Evolutionary conservation across 1,140 invertebrate species (phyloP).

Genomic region (Streblospio benedicti): DNA sequence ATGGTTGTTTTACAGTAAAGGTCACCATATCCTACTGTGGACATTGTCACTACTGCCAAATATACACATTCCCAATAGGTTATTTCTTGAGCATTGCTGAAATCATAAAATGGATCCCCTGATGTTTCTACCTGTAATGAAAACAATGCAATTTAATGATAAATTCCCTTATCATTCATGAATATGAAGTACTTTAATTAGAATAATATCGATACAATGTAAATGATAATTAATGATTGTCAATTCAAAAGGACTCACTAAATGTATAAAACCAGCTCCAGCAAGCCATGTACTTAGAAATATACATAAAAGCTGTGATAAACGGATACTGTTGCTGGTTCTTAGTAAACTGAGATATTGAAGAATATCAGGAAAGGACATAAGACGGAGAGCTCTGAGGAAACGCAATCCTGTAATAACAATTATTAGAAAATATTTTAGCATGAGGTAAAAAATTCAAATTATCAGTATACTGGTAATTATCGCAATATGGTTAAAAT

Average conservation of each 20-base stretch:
- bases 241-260: too few relatives aligned
- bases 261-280: constrained; percentile 46
- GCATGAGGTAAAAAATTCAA: too few relatives aligned
- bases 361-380: constrained; percentile 58
- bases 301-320: constrained; percentile 38
- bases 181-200: too few relatives aligned
- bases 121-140: constrained; percentile 45
- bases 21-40: constrained; percentile 48
- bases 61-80: constrained; percentile 48
- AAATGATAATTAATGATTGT: too few relatives aligned
- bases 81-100: constrained; percentile 33
- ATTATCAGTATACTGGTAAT: too few relatives aligned
- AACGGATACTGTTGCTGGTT: constrained; percentile 42
- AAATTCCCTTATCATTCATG: too few relatives aligned
- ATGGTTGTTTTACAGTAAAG: constrained; percentile 37
- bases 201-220: too few relatives aligned
- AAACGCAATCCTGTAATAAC: constrained; percentile 78
- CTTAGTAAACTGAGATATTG: constrained; percentile 45
- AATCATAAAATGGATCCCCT: constrained; percentile 42
- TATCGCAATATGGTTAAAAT: too few relatives aligned
- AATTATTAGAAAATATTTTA: too few relatives aligned
- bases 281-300: constrained; percentile 44
- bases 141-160: too few relatives aligned
- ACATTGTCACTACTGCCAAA: constrained; percentile 47
- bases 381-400: constrained; percentile 94